Percentiles rank a stretch among this genome's conserved stretches.
These are phyloP conservation scores for Octopus bimaculoides DNA, from an alignment of 1,140 invertebrate species.

Conservation along the genomic window DNA sequence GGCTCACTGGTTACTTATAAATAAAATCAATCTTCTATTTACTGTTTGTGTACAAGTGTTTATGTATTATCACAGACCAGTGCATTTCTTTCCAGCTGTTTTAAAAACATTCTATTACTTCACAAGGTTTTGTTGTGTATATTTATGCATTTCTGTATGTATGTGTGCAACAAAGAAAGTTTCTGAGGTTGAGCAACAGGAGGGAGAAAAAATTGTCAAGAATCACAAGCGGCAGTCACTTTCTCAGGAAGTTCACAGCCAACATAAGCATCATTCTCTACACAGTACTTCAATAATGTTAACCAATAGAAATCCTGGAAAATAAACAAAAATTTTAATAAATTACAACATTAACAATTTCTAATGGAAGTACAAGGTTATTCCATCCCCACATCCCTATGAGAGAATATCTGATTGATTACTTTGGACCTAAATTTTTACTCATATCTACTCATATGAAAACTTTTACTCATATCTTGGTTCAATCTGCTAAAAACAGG, in stretches of 20 bases:
- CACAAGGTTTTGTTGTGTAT: no score
- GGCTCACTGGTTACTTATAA: no score
- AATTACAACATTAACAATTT: background rate
- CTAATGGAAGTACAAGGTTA: background rate
- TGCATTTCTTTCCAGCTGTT: no score
- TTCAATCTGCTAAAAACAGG: no score
- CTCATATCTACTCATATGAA: background rate
- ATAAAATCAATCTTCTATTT: no score
- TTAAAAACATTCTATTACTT: no score
- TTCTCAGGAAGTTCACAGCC: constrained; percentile 43
- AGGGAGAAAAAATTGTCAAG: background rate
- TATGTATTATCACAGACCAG: no score
- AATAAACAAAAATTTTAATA: constrained; percentile 14
- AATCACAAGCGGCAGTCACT: background rate
- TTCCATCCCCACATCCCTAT: background rate
- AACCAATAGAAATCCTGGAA: constrained; percentile 71
- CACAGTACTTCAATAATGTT: constrained; percentile 66
- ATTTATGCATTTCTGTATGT: no score
- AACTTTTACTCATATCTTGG: no score
- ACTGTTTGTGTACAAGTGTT: no score
- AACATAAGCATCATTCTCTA: constrained; percentile 65
- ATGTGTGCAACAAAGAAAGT: no score
- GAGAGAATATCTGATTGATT: background rate
- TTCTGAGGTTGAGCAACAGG: background rate
- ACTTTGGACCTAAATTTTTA: background rate